Percentiles rank a stretch among this genome's conserved stretches.
Conservation (phyloP, 1,140 invertebrate genomes). For the Lethocerus indicus region DNA sequence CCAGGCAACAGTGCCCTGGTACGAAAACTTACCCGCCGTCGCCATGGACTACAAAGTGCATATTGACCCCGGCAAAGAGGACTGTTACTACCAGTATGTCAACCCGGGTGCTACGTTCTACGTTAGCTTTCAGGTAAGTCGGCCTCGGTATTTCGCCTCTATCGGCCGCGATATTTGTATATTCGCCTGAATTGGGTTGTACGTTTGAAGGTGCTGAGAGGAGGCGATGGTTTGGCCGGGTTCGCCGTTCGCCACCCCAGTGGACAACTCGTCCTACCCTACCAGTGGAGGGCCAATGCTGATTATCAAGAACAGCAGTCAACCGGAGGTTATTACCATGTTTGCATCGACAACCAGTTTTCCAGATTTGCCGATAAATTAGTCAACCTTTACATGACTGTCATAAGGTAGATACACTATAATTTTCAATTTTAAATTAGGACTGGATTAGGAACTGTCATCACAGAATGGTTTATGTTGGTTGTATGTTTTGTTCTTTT, state of each 20-base stretch:
- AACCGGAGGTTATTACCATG: conserved; percentile 72
- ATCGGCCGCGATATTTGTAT: too few relatives aligned
- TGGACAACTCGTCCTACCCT: conserved; percentile 69
- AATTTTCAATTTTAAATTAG: too few relatives aligned
- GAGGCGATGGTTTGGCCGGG: conserved; percentile 82
- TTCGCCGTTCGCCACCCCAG: conserved; percentile 76
- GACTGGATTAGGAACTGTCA: too few relatives aligned
- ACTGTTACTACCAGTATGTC: conserved; percentile 87
- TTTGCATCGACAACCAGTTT: conserved; percentile 91
- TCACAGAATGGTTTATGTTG: too few relatives aligned
- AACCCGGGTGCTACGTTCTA: conserved; percentile 83
- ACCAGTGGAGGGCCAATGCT: conserved; percentile 70
- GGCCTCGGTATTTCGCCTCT: too few relatives aligned
- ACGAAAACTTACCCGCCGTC: conserved; percentile 53
- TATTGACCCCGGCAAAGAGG: conserved; percentile 83
- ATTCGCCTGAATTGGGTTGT: too few relatives aligned
- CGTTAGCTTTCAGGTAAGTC: conserved; percentile 79
- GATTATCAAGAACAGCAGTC: conserved; percentile 73
- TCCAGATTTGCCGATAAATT: conserved; percentile 81
- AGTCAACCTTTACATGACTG: conserved; percentile 84
- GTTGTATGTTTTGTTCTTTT: too few relatives aligned
- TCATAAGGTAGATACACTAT: conserved; percentile 60
- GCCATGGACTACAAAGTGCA: conserved; percentile 92
- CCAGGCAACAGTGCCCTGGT: conserved; percentile 7
- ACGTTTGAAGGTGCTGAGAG: conserved; percentile 55